phyloP scores from a whole-genome alignment of 2,888 invertebrate genomes.

The Fissipunctia ypsillon region DNA sequence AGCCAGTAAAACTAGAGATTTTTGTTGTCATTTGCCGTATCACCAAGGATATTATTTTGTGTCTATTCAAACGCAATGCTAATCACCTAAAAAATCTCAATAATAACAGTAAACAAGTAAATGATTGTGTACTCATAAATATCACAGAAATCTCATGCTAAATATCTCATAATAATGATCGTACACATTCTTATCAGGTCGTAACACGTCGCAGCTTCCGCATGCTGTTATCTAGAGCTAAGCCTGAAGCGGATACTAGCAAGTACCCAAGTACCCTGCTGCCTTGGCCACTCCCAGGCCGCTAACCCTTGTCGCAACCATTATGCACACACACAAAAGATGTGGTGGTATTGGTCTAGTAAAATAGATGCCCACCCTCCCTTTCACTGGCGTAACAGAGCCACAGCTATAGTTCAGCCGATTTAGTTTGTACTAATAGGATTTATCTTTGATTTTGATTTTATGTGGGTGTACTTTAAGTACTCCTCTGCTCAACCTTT shows the following conservation, averaged over 20 bases:
- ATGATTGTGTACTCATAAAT: neutral
- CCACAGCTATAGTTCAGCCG: slow-evolving; percentile 79
- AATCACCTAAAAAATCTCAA: neutral
- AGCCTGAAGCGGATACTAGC: slow-evolving; percentile 57
- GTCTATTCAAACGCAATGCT: neutral
- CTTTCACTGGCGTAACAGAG: slow-evolving; percentile 87
- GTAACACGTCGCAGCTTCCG: slow-evolving; percentile 60
- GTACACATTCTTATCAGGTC: slow-evolving; percentile 29
- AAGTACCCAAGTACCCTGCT: slow-evolving; percentile 77
- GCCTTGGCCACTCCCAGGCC: slow-evolving; percentile 86
- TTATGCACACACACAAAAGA: slow-evolving; percentile 71
- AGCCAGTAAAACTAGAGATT: neutral
- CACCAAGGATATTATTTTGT: neutral
- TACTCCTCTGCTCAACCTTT: too few relatives aligned
- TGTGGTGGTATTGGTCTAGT: slow-evolving; percentile 77
- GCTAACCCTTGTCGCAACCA: slow-evolving; percentile 83
- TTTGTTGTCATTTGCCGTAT: too few relatives aligned
- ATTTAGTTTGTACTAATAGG: slow-evolving; percentile 59
- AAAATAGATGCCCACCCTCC: slow-evolving; percentile 88
- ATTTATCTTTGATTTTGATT: slow-evolving; percentile 26
- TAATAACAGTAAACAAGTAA: too few relatives aligned
- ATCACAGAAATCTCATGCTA: neutral
- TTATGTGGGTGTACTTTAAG: too few relatives aligned
- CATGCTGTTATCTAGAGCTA: slow-evolving; percentile 54
- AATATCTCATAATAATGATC: neutral